Evolutionary conservation across 2,797 vertebrate species (phyloP), one percentile per base, ranked within the genome.

Genomic region (Setipinna tenuifilis): DNA sequence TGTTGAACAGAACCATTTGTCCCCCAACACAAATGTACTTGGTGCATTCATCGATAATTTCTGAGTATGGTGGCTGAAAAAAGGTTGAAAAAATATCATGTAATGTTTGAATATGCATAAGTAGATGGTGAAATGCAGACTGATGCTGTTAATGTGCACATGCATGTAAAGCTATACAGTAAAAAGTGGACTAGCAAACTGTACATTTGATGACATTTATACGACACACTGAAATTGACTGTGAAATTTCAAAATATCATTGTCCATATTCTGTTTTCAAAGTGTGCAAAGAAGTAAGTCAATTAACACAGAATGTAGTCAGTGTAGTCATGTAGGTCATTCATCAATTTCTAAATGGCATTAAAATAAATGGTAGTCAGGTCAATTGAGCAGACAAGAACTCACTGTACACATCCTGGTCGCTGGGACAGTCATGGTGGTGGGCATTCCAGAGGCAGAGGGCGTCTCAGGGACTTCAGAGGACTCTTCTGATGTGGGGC

Each of bases 11-110:
- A 80, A 98, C 94, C 68, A 99, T 93, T 87, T 97, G 96, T 87
- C 97, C 97, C 90, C 97, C 96, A 91, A 99, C 92, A 85, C 98
- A 99, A 91, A 99, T 97, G 90, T 97, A 95, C 87, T 97, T 97
- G 68, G 97, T 93, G 82, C 98, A 99, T 62, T 98, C 97, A 58
- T 96, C 96, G 61, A 91, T 93, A 23, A 92, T 96, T 94, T 98
- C 97, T 85, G 93, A 92, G 88, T 94, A 97, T 3, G 96, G 95
- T 88, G 95, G 93, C 96, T 96, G 91, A 31, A 83, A 85, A 83
- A 85, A 23, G 14, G 50, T 54, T 54, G 83, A 0, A 46, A 41
- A 86, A 58, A 87, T 16, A 6, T 16, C 80, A 84, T 50, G 35
- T 41, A 41, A 41, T 41, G 35, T 21, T 41, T 23, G 4, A 12